These are phyloP conservation scores for Agapornis roseicollis DNA, from an alignment of 2,113 vertebrate genomes.

Conservation along the genomic window DNA sequence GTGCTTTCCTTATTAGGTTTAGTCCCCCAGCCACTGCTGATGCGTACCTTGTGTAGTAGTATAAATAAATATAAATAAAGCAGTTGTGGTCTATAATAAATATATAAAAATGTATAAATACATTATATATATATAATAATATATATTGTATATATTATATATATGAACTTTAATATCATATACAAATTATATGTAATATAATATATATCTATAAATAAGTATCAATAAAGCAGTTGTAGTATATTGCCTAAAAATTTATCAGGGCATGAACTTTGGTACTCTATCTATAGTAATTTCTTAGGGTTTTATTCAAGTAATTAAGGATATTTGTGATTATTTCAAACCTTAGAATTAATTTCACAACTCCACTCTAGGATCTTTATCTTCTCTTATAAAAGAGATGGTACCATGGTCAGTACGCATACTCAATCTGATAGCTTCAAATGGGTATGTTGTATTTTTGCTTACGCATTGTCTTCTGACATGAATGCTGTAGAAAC, in stretches of 20 bases:
- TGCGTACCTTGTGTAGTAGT: neutral
- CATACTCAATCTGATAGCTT: neutral
- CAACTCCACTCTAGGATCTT: neutral
- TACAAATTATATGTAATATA: too few relatives aligned
- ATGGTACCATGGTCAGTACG: neutral
- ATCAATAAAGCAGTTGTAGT: neutral
- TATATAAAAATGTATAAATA: too few relatives aligned
- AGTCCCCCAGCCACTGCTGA: neutral
- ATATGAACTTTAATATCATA: too few relatives aligned
- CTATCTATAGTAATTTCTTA: neutral
- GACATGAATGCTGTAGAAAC: neutral
- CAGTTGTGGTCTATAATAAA: neutral
- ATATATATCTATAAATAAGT: neutral
- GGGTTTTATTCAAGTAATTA: neutral
- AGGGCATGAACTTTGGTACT: neutral
- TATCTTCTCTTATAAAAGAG: neutral
- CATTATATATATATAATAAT: too few relatives aligned
- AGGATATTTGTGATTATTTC: neutral
- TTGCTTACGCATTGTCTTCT: neutral
- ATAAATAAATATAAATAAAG: neutral
- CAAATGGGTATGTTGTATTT: neutral
- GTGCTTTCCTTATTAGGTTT: neutral
- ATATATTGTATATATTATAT: too few relatives aligned
- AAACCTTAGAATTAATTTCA: neutral
- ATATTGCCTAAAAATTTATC: neutral